Evolutionary conservation across 2,888 invertebrate species (phyloP), one percentile per base, ranked within the genome.

Genomic region (Agelastica alni): DNA sequence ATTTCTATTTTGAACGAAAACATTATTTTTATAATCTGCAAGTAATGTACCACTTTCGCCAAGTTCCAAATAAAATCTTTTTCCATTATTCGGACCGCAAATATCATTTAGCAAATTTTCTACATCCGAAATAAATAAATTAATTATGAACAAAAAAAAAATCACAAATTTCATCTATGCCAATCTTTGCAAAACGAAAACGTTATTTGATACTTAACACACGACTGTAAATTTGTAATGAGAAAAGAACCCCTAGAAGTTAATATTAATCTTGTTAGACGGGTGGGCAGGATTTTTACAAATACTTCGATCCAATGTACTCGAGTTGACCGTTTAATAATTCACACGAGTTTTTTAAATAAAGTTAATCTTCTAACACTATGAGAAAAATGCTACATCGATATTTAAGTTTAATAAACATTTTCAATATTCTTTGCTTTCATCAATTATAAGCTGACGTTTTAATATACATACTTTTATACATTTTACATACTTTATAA

Each of bases 61-160:
- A 56, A 75, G 62, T 56, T 78, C 78, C 39, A 78, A 63, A 56
- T 77, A 78, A 32, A 78, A 53, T 34, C 62, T 56, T 51, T 57
- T 62, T 4, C 62, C 62, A 53, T 62, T 61, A 30, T 56, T 57
- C 1, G 47, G 14, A 9, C 60, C 58, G 31, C 67, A 67, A 44
- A 67, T 63, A 51, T 67, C 67, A 26, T 56, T 55, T 9, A 51
- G 46, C 20, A 53, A 51, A 34, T 53, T 31, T 14, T 37, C 4
- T 6, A 51, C 52, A 6, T 14, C 44, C n/a, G 22, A 42, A 30
- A 47, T 18, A 41, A 48, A 26, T 18, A 52, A 12, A 10, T 36
- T 2, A 20, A 47, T 22, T 3, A 12, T 22, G 4, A 36, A 32
- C 7, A 51, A n/a, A 6, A 32, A 18, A 36, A 26, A 43, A 43